Base-by-base conservation (phyloP, 2,113 vertebrate species). In the Plotosus lineatus region DNA sequence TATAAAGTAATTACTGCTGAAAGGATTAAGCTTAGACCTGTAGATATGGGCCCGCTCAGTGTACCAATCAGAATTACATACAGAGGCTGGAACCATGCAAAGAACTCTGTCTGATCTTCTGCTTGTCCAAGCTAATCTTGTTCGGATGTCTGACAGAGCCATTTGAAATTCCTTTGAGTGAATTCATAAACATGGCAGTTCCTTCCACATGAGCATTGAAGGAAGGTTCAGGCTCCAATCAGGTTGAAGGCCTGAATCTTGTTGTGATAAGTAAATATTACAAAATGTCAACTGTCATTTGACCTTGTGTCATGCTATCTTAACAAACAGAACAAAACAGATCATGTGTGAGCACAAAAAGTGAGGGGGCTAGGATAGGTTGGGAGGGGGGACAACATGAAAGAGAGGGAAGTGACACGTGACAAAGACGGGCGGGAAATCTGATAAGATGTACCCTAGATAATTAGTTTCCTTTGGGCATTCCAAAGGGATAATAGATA, bases 261-360 rank as follows among this genome's bases (percentile, higher is more conserved):
- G 77, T 86, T 83, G 58, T 61, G 71, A 82, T 87, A 83, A 88
- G 83, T 84, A 87, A 90, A 90, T 85, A 88, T 85, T 44, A 81
- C 87, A 85, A 88, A 89, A 87, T 85, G 85, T 81, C 86, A 83
- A 82, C 83, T 89, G 85, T 81, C 81, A 69, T 83, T 83, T 91
- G 89, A 92, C 89, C 91, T 93, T 92, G 89, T 89, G 82, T 72
- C 87, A 89, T 92, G 90, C 88, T 86, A 89, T 88, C 89, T 92
- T 91, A 92, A 90, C 88, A 92, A 28, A 89, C 90, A 91, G 89
- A 90, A 87, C 86, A 79, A 85, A 84, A 77, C 76, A 84, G 87
- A 81, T 80, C 55, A 33, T 82, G 74, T 66, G 74, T 53, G 42
- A 71, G 60, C 55, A 76, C 44, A 68, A 83, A n/a, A 78, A 80